Percentiles rank a stretch among this genome's conserved stretches.
phyloP scores from a whole-genome alignment of 1,140 invertebrate species.

The Leptopilina boulardi region DNA sequence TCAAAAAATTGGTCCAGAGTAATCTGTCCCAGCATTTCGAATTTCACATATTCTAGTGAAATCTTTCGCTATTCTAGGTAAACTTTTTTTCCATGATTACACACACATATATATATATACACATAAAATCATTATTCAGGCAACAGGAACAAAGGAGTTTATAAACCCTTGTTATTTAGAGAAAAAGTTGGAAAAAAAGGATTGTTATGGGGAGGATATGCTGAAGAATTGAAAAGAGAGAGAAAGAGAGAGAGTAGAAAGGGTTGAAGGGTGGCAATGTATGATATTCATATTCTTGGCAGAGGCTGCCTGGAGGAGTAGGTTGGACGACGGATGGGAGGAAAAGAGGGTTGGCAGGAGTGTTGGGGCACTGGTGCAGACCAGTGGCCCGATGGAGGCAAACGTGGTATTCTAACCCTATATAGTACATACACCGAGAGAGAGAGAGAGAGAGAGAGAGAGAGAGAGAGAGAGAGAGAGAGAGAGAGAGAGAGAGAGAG shows the following conservation, averaged over 20 bases:
- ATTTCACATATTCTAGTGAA: too few species aligned
- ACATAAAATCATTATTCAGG: too few species aligned
- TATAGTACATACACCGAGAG: slow-evolving; percentile 45
- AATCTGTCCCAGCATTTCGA: too few species aligned
- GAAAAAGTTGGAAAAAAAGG: background rate
- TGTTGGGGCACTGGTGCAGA: slow-evolving; percentile 72
- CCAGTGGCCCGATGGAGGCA: slow-evolving; percentile 68
- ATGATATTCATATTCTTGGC: slow-evolving; percentile 63
- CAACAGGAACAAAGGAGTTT: too few species aligned
- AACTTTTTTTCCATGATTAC: too few species aligned
- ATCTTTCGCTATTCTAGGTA: too few species aligned
- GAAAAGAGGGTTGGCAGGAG: slow-evolving; percentile 56
- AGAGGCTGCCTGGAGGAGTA: slow-evolving; percentile 53
- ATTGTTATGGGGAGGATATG: background rate
- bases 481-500: slow-evolving; percentile 47
- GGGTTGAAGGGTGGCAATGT: slow-evolving; percentile 44
- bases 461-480: slow-evolving; percentile 53
- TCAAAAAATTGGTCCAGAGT: too few species aligned
- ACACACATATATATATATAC: too few species aligned
- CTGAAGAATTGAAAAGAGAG: slow-evolving; percentile 17
- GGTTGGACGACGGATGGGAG: slow-evolving; percentile 23
- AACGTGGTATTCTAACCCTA: slow-evolving; percentile 66
- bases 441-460: slow-evolving; percentile 54
- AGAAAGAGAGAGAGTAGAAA: slow-evolving; percentile 26
- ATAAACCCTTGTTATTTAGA: background rate